These are phyloP conservation scores for Scytalopus superciliaris DNA, from an alignment of 2,113 vertebrate genomes.

Conservation along the genomic window DNA sequence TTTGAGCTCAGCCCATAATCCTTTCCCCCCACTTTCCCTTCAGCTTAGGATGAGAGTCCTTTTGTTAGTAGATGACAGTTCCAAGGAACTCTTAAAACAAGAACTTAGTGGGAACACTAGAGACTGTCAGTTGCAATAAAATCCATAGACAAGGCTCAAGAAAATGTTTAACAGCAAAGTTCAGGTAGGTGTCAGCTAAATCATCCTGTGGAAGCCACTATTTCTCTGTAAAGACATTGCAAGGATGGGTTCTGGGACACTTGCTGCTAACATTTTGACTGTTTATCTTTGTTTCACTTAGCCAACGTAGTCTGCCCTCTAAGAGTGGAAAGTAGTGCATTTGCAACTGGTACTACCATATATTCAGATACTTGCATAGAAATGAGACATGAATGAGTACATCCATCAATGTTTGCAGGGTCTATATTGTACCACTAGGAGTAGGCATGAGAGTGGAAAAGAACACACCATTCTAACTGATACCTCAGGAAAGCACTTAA, in stretches of 20 bases:
- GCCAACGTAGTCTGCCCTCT: not conserved
- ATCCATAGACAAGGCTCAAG: not conserved
- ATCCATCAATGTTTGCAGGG: not conserved
- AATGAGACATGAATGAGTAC: not conserved
- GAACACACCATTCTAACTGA: not conserved
- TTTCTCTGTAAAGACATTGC: not conserved
- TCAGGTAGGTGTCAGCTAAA: not conserved
- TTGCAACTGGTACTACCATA: not conserved
- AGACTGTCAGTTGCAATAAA: not conserved
- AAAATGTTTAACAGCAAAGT: not conserved
- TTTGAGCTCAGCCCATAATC: not conserved
- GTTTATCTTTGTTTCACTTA: not conserved
- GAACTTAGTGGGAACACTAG: not conserved
- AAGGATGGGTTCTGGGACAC: not conserved
- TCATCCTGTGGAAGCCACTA: not conserved
- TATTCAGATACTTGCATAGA: not conserved
- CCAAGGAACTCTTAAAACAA: not conserved
- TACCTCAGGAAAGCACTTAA: not conserved
- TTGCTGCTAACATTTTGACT: not conserved
- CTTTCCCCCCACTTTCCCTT: not conserved
- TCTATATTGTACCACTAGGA: not conserved
- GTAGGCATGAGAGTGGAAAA: not conserved
- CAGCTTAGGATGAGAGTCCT: not conserved
- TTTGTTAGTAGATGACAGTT: not conserved
- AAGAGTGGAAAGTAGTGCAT: not conserved